Base-by-base conservation (phyloP, 1,140 invertebrate genomes). In the Cotesia typhae region DNA sequence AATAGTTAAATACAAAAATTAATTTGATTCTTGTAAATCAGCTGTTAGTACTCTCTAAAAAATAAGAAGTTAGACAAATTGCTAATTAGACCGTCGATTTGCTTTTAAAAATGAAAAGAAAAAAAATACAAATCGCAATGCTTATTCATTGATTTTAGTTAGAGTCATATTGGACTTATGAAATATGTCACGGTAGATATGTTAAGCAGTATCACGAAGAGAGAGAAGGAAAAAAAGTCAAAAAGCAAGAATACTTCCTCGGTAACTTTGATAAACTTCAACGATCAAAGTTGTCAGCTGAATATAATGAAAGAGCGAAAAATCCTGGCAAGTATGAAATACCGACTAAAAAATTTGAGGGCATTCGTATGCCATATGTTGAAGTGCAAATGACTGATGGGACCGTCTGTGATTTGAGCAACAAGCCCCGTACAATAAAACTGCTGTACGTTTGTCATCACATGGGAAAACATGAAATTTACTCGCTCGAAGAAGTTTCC, bases 161-260 rank as follows among this genome's bases (percentile, higher is more conserved):
- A 69, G 97, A 99, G 84, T 92, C 93, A 53, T 99, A 98, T 84
- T 99, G 97, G 98, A 96, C 94, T 0, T 99, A 99, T 88, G 96
- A 99, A 87, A 88, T 99, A 7, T 99, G 98, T 82, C 97, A 99
- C 88, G 96, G 96, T 4, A 89, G 90, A 76, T 92, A 94, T 84
- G 90, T 99, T 3, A 88, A 94, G 9, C 98, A 99, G 81, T 99
- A 96, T 86, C 97, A 99, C 84, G 97, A 98, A 85, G 95, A 97
- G 79, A 90, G 95, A 74, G 96, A 98, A 85, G 94, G 92, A 74
- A 95, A 94, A 81, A 92, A 92, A 80, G 88, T 92, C 0, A 94
- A 92, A 82, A 84, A 92, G 0, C 94, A 96, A 82, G 94, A 96
- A 81, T 97, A 93, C 81, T 92, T 89, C 75, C 85, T 97, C 3